phyloP scores from a whole-genome alignment of 2,113 vertebrate genomes.

The Cyprinus carpio region DNA sequence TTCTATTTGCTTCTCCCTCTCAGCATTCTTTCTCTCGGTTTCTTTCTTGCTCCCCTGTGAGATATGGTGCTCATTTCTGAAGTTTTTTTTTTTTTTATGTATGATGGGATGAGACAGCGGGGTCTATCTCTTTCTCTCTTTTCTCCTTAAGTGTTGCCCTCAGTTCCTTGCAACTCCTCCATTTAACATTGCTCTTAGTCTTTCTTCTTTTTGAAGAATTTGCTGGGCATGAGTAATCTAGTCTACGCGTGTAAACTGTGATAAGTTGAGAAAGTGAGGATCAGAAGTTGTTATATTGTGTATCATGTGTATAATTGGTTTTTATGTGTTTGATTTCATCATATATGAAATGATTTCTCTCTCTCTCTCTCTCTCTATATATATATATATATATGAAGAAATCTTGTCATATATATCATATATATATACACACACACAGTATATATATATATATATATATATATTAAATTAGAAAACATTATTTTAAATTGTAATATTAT shows the following conservation, averaged over 20 bases:
- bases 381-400: too few relatives aligned
- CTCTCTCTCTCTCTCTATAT: too few relatives aligned
- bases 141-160: background rate
- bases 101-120: background rate
- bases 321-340: too few relatives aligned
- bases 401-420: too few relatives aligned
- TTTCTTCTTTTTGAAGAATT: background rate
- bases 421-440: too few relatives aligned
- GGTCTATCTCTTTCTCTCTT: background rate
- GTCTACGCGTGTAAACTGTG: background rate
- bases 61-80: constrained; percentile 15
- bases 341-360: too few relatives aligned
- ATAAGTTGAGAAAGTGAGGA: background rate
- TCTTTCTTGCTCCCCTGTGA: constrained; percentile 3
- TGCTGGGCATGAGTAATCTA: background rate
- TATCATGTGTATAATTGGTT: background rate
- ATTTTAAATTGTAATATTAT: background rate
- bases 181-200: background rate
- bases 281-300: background rate
- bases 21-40: constrained; percentile 10
- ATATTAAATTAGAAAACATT: background rate
- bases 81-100: background rate
- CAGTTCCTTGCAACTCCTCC: background rate
- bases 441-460: too few relatives aligned
- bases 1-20: constrained; percentile 66